A percentile compares a stretch with the other conserved stretches of the same genome.
Evolutionary conservation across 2,888 invertebrate genomes (phyloP).

Genomic region (Drosophila recens): DNA sequence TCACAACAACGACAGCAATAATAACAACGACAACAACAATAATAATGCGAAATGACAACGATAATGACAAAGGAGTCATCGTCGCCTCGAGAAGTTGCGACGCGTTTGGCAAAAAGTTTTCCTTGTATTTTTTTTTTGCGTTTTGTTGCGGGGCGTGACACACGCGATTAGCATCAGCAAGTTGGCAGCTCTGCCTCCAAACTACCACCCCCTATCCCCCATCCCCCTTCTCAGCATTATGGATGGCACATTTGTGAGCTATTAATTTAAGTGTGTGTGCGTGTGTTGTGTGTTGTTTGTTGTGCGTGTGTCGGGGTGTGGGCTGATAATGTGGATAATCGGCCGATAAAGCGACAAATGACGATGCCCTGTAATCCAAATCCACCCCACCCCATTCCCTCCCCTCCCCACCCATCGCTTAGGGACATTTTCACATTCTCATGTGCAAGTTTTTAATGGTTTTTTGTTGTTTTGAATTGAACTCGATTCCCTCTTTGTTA

Average conservation of each 20-base stretch:
- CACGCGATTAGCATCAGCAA: slow-evolving; percentile 69
- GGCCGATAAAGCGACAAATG: slow-evolving; percentile 74
- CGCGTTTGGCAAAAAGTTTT: slow-evolving; percentile 31
- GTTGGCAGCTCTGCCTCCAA: slow-evolving; percentile 31
- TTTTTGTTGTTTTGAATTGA: slow-evolving; percentile 14
- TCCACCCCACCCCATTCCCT: slow-evolving; percentile 2
- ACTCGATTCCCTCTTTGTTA: slow-evolving; percentile 48
- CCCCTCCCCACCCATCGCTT: slow-evolving; percentile 1
- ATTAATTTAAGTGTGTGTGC: slow-evolving; percentile 65
- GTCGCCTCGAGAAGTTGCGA: slow-evolving; percentile 28
- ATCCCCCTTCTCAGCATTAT: slow-evolving; percentile 46
- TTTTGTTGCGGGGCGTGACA: slow-evolving; percentile 38
- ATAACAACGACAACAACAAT: slow-evolving; percentile 41
- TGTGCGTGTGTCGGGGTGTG: slow-evolving; percentile 15
- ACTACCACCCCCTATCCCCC: slow-evolving; percentile 1
- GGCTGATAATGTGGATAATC: slow-evolving; percentile 60
- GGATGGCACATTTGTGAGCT: slow-evolving; percentile 73
- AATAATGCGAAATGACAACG: slow-evolving; percentile 61
- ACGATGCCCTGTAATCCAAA: slow-evolving; percentile 33
- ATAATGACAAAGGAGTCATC: slow-evolving; percentile 59
- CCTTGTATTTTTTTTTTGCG: slow-evolving; percentile 8
- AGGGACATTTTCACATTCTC: slow-evolving; percentile 34
- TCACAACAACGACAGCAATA: slow-evolving; percentile 25
- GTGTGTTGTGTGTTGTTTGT: slow-evolving; percentile 29
- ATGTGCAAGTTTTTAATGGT: slow-evolving; percentile 52